Evolutionary conservation across 2,113 vertebrate species (phyloP).

Genomic region (Dascyllus trimaculatus): DNA sequence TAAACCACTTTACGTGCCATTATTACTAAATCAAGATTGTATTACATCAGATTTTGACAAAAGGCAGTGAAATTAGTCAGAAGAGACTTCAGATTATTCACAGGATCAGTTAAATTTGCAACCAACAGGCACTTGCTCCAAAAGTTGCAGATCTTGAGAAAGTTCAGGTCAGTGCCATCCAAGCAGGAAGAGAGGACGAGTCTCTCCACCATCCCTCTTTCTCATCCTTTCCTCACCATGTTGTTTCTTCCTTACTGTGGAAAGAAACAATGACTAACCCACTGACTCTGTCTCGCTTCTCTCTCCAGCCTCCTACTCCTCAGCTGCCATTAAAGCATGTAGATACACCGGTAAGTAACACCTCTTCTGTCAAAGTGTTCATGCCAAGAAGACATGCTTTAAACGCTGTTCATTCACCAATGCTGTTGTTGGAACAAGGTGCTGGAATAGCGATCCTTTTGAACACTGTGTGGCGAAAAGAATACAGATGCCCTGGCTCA

Average conservation of each 20-base stretch:
- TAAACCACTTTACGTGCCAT: too few species aligned
- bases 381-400: slow-evolving; percentile 51
- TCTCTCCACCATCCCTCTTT: slow-evolving; percentile 50
- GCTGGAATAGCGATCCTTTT: slow-evolving; percentile 20
- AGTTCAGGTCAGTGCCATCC: too few species aligned
- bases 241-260: slow-evolving; percentile 61
- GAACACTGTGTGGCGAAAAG: background rate
- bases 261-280: slow-evolving; percentile 66
- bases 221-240: slow-evolving; percentile 46
- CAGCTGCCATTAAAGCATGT: slow-evolving; percentile 88
- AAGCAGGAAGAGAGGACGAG: too few species aligned
- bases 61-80: too few species aligned
- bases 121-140: too few species aligned
- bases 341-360: slow-evolving; percentile 86
- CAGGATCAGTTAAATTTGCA: too few species aligned
- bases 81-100: too few species aligned
- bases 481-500: slow-evolving; percentile 2
- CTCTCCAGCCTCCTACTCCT: slow-evolving; percentile 79
- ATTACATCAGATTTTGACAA: too few species aligned
- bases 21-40: too few species aligned
- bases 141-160: too few species aligned
- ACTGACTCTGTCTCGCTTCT: slow-evolving; percentile 59
- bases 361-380: slow-evolving; percentile 14
- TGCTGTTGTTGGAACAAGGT: slow-evolving; percentile 4
- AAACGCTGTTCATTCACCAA: slow-evolving; percentile 45